Conservation (phyloP, 1,140 invertebrate genomes). For the Lineus longissimus region DNA sequence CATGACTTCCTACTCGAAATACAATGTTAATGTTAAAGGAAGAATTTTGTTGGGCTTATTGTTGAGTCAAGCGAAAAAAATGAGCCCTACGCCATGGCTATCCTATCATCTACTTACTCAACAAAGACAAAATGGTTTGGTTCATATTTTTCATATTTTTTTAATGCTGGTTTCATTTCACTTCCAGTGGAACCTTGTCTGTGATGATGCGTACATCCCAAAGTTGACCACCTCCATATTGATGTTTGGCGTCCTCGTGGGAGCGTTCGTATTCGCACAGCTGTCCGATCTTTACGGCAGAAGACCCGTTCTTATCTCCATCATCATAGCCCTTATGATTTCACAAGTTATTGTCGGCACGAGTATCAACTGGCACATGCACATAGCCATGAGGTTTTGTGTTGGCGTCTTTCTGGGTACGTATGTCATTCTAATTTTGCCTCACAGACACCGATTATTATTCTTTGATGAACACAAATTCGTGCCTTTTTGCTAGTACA, state of each 20-base stretch:
- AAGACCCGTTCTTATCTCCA: slow-evolving; percentile 26
- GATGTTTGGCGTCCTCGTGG: slow-evolving; percentile 36
- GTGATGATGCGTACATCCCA: slow-evolving; percentile 23
- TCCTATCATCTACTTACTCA: too few relatives aligned
- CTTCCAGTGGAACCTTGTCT: slow-evolving; percentile 32
- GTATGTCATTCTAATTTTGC: too few relatives aligned
- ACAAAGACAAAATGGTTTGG: too few relatives aligned
- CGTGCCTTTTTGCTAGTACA: too few relatives aligned
- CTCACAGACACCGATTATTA: too few relatives aligned
- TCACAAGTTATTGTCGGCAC: slow-evolving; percentile 27
- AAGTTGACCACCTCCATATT: slow-evolving; percentile 34
- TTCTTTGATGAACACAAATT: too few relatives aligned
- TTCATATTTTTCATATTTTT: too few relatives aligned
- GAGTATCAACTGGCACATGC: slow-evolving; percentile 30
- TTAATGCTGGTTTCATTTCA: slow-evolving; percentile 7
- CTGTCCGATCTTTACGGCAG: slow-evolving; percentile 37
- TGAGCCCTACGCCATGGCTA: too few relatives aligned
- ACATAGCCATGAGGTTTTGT: slow-evolving; percentile 30
- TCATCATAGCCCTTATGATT: slow-evolving; percentile 26
- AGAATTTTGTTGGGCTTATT: too few relatives aligned
- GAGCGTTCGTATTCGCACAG: slow-evolving; percentile 34
- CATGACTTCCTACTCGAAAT: too few relatives aligned
- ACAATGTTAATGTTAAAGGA: too few relatives aligned
- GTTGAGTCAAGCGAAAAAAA: too few relatives aligned
- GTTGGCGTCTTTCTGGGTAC: slow-evolving; percentile 31